A percentile compares a stretch with the other conserved stretches of the same genome.
phyloP scores from a whole-genome alignment of 2,113 vertebrate genomes.

The Monarcha castaneiventris region DNA sequence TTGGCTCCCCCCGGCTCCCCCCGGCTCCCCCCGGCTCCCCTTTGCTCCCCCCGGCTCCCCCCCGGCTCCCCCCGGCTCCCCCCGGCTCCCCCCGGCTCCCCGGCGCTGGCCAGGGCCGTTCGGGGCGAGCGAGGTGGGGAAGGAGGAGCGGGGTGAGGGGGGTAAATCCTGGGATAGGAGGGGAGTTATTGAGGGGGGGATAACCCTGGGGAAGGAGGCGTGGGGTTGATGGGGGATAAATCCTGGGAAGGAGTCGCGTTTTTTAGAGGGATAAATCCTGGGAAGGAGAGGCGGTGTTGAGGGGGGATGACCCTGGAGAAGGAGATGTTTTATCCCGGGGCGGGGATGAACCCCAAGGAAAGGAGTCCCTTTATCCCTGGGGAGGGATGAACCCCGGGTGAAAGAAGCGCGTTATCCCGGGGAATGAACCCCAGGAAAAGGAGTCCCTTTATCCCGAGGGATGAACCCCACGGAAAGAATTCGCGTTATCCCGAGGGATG shows the following conservation, averaged over 20 bases:
- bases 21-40: no score
- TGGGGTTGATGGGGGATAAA: no score
- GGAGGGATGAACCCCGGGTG: background rate
- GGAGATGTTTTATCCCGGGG: fast-evolving
- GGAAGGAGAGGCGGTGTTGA: background rate
- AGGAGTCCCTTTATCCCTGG: no score
- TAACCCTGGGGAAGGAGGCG: background rate
- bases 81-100: background rate
- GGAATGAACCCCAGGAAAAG: background rate
- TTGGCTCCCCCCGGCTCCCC: no score
- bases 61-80: no score
- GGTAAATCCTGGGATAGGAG: background rate
- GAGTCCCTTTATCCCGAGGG: background rate
- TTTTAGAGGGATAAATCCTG: background rate
- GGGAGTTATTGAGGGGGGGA: no score
- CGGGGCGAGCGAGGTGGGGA: background rate
- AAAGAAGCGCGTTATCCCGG: fast-evolving
- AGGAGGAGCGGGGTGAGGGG: no score
- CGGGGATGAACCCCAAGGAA: no score
- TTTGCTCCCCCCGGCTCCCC: no score
- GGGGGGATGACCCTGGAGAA: background rate
- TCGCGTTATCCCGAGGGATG: no score
- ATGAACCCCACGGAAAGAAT: no score
- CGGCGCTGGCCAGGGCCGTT: background rate
- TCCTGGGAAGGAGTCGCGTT: no score